A percentile compares a stretch with the other conserved stretches of the same genome.
These are phyloP conservation scores for Otis tarda DNA, from an alignment of 2,113 vertebrate genomes.

Conservation along the genomic window DNA sequence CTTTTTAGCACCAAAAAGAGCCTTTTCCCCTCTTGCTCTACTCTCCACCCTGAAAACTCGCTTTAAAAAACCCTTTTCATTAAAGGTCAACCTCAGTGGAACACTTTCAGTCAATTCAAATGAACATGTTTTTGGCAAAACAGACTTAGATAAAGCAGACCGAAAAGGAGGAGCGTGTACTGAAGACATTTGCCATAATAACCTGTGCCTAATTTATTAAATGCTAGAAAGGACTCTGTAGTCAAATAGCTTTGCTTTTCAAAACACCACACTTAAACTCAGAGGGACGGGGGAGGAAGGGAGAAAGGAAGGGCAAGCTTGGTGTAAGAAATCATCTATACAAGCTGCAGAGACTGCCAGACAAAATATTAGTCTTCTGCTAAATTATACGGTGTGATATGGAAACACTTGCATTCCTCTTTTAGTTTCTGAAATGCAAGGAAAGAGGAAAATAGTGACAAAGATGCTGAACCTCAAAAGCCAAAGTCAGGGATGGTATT, in stretches of 20 bases:
- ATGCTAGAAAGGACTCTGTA: background rate
- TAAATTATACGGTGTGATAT: slow-evolving; percentile 14
- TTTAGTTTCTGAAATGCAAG: slow-evolving; percentile 26
- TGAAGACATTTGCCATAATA: background rate
- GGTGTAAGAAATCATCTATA: slow-evolving; percentile 41
- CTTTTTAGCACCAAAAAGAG: background rate
- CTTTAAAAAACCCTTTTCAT: background rate
- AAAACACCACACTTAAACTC: slow-evolving; percentile 14
- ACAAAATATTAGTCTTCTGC: slow-evolving; percentile 59
- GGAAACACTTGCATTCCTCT: slow-evolving; percentile 8
- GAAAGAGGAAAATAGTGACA: slow-evolving; percentile 13
- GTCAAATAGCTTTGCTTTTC: slow-evolving; percentile 20
- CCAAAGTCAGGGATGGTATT: background rate
- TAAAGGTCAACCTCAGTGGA: background rate
- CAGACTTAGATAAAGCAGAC: background rate
- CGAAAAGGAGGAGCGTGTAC: background rate
- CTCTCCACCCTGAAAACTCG: background rate
- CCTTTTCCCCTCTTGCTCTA: background rate
- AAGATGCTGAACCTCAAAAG: background rate
- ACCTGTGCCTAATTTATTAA: slow-evolving; percentile 7
- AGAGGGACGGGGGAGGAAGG: background rate
- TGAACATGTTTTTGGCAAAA: background rate
- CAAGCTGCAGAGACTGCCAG: slow-evolving; percentile 16
- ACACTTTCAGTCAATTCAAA: background rate
- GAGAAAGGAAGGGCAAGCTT: slow-evolving; percentile 2